Evolutionary conservation across 2,888 invertebrate species (phyloP).

Genomic region (Trichogramma evanescens): DNA sequence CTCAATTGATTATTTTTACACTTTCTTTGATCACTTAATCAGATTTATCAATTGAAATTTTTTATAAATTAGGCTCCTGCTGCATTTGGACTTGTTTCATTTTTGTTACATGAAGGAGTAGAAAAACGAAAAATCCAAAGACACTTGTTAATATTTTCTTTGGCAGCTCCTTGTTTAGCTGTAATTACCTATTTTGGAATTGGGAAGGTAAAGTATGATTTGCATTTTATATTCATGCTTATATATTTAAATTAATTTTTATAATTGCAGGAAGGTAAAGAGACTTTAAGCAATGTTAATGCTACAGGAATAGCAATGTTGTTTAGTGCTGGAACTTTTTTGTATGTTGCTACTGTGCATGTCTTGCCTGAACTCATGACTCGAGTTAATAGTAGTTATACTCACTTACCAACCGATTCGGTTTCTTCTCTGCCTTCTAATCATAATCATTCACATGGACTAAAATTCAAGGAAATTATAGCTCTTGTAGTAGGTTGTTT

Average conservation of each 20-base stretch:
- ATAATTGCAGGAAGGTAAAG: constrained; percentile 73
- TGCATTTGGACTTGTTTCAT: constrained; percentile 97
- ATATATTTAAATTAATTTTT: background rate
- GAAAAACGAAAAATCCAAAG: constrained; percentile 80
- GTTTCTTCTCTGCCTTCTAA: constrained; percentile 31
- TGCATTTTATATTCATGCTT: background rate
- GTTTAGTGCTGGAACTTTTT: constrained; percentile 97
- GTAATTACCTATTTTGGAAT: constrained; percentile 89
- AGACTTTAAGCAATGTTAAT: constrained; percentile 79
- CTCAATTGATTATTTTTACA: background rate
- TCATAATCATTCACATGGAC: constrained; percentile 45
- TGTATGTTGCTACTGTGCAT: constrained; percentile 98
- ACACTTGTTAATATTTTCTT: constrained; percentile 86
- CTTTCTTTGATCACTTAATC: background rate
- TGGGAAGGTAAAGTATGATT: constrained; percentile 54
- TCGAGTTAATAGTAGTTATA: constrained; percentile 47
- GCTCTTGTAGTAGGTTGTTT: constrained; percentile 81
- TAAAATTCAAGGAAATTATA: constrained; percentile 72
- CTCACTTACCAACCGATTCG: constrained; percentile 45
- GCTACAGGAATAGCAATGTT: constrained; percentile 96
- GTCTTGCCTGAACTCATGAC: constrained; percentile 89
- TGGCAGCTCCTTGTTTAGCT: constrained; percentile 85
- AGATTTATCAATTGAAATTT: background rate
- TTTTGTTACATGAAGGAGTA: constrained; percentile 88
- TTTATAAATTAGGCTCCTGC: constrained; percentile 71